Conservation (phyloP, 92 coral and sea anemone genomes). For the Isaurus tuberculatus region DNA sequence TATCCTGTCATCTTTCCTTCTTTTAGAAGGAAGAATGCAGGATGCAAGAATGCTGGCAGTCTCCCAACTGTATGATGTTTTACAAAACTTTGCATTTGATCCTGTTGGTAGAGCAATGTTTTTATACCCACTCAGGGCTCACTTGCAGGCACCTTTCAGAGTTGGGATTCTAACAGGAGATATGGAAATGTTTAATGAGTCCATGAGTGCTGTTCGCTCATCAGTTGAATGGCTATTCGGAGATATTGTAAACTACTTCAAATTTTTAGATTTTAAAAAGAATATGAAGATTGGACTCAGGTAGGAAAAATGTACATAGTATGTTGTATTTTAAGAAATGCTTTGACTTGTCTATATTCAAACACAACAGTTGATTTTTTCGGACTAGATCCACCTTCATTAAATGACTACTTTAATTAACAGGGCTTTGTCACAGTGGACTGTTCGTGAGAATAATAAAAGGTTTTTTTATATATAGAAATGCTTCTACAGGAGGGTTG, state of each 20-base stretch:
- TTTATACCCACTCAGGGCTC: conserved; percentile 51
- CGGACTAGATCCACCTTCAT: conserved; percentile 50
- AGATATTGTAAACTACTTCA: neutral
- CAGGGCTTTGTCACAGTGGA: conserved; percentile 51
- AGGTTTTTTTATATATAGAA: conserved; percentile 41
- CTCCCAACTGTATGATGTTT: conserved; percentile 41
- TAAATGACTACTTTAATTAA: conserved; percentile 50
- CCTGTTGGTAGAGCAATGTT: conserved; percentile 43
- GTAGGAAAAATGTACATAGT: neutral
- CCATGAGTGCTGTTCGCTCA: conserved; percentile 5
- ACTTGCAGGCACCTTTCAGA: conserved; percentile 46
- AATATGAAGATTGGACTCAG: neutral
- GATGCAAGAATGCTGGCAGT: conserved; percentile 56
- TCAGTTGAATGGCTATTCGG: neutral
- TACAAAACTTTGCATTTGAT: conserved; percentile 46
- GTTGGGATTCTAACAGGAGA: conserved; percentile 16
- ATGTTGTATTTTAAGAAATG: neutral
- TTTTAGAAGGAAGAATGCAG: conserved; percentile 39
- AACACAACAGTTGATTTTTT: conserved; percentile 16
- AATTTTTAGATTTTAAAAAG: no score
- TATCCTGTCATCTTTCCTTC: conserved; percentile 40
- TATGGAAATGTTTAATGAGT: neutral
- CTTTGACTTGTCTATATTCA: neutral
- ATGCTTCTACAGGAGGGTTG: conserved; percentile 38
- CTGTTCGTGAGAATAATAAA: conserved; percentile 48